phyloP scores from a whole-genome alignment of 1,140 invertebrate species.

The Calephelis nemesis region DNA sequence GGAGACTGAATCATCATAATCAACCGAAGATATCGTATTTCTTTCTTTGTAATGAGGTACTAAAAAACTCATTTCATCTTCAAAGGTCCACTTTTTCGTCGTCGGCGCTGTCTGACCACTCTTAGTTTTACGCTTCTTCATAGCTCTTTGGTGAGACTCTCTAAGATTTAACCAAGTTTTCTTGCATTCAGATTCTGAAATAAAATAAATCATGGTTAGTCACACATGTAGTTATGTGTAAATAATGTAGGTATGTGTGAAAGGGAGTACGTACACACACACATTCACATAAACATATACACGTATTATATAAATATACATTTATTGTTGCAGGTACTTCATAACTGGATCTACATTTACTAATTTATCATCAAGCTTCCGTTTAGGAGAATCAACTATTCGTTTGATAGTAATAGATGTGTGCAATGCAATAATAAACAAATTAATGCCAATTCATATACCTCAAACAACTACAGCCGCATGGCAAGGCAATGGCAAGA shows the following conservation, averaged over 20 bases:
- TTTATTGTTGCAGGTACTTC: no score
- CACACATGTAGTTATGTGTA: constrained; percentile 20
- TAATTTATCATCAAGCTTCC: constrained; percentile 27
- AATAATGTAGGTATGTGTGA: constrained; percentile 15
- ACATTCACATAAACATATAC: constrained; percentile 5
- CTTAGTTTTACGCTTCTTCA: constrained; percentile 36
- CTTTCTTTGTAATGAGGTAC: constrained; percentile 37
- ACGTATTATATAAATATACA: no score
- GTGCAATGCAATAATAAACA: constrained; percentile 31
- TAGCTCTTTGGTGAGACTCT: constrained; percentile 31
- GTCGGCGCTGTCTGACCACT: constrained; percentile 37
- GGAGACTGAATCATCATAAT: constrained; percentile 25
- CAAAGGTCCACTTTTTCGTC: constrained; percentile 36
- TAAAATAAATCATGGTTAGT: constrained; percentile 32
- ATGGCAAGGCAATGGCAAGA: no score
- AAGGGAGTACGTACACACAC: not conserved
- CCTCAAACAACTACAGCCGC: constrained; percentile 23
- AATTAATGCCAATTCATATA: constrained; percentile 27
- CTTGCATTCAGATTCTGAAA: constrained; percentile 42
- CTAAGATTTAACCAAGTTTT: constrained; percentile 37
- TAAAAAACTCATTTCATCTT: constrained; percentile 40
- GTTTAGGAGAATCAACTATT: constrained; percentile 31
- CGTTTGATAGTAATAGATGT: constrained; percentile 25
- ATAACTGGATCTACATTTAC: constrained; percentile 25
- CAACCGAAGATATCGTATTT: constrained; percentile 34